These are phyloP conservation scores for Tachycineta bicolor DNA, from an alignment of 2,113 vertebrate species.

Conservation along the genomic window DNA sequence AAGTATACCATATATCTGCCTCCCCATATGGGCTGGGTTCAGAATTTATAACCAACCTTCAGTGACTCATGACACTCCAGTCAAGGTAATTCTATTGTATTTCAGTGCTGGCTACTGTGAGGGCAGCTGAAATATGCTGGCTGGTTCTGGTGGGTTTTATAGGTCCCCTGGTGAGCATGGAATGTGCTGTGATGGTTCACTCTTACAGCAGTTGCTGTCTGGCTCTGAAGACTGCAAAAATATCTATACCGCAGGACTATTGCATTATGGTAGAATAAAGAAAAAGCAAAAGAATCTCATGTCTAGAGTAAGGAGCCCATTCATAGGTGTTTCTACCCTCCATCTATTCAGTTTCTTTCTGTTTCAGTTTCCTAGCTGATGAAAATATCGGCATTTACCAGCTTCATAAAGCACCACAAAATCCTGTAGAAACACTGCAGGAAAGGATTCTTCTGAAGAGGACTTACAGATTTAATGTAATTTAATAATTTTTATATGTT, in stretches of 20 bases:
- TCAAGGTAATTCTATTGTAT: constrained; percentile 74
- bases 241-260: neutral
- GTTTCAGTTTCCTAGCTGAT: neutral
- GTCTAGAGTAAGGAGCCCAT: neutral
- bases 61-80: constrained; percentile 42
- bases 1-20: constrained; percentile 80
- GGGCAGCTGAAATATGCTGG: neutral
- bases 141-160: neutral
- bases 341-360: neutral
- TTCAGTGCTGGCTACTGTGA: neutral
- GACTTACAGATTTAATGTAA: neutral
- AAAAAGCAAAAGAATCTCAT: neutral
- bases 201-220: neutral
- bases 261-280: neutral
- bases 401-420: neutral
- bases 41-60: constrained; percentile 84
- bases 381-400: neutral
- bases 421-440: neutral
- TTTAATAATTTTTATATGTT: neutral
- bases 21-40: constrained; percentile 90
- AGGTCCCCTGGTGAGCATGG: neutral
- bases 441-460: neutral
- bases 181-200: neutral
- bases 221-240: neutral
- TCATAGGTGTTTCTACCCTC: neutral